Conservation (phyloP, 2,797 vertebrate species). For the Coregonus suidteri region DNA sequence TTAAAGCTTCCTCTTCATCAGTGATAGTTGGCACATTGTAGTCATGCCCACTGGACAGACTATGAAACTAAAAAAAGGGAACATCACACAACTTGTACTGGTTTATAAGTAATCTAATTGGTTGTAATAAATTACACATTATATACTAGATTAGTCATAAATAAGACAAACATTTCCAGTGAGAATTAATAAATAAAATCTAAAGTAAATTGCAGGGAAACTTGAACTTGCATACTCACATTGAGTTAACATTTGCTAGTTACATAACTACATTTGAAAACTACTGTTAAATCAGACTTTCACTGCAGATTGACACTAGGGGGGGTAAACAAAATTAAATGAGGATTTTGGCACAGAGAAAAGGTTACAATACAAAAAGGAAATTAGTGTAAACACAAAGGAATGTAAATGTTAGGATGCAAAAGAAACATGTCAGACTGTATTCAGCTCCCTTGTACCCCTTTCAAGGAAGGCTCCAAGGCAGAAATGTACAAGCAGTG, state of each 20-base stretch:
- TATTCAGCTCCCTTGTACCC: constrained; percentile 14
- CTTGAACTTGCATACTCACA: not conserved
- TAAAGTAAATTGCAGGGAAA: not conserved
- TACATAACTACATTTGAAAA: not conserved
- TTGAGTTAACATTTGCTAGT: not conserved
- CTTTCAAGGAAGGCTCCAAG: constrained; percentile 2
- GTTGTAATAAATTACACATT: not conserved
- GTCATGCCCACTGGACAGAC: constrained; percentile 54
- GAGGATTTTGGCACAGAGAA: constrained; percentile 10
- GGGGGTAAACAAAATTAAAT: not conserved
- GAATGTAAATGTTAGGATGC: constrained; percentile 25
- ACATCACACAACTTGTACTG: not conserved
- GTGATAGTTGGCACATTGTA: constrained; percentile 66
- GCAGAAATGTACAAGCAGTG: constrained; percentile 3
- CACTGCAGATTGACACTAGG: not conserved
- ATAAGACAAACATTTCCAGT: not conserved
- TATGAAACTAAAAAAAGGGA: constrained; percentile 2
- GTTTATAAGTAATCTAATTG: not conserved
- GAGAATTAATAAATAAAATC: not conserved
- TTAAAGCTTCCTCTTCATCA: constrained; percentile 43
- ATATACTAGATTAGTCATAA: not conserved
- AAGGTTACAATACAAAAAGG: constrained; percentile 21
- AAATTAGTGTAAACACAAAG: constrained; percentile 5
- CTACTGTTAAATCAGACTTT: not conserved
- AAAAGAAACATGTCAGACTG: constrained; percentile 20